Evolutionary conservation across 2,113 vertebrate genomes (phyloP).

Genomic region (Ageneiosus marmoratus): DNA sequence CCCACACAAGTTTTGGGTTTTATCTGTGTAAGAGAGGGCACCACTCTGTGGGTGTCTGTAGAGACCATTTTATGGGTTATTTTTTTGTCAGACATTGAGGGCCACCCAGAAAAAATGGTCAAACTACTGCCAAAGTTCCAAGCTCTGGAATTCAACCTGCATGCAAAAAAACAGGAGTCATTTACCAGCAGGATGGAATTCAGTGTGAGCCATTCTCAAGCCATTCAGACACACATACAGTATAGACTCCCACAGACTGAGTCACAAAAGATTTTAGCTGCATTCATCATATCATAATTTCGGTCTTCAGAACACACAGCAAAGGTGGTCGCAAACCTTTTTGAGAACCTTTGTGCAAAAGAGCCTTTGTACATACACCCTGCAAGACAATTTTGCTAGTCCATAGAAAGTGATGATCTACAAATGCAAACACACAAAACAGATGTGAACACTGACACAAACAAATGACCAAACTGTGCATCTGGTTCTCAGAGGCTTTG

Average conservation of each 20-base stretch:
- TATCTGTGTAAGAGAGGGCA: conserved; percentile 53
- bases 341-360: background rate
- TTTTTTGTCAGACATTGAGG: conserved; percentile 49
- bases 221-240: conserved; percentile 20
- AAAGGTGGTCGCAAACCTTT: no score
- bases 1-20: conserved; percentile 66
- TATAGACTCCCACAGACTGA: background rate
- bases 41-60: conserved; percentile 6
- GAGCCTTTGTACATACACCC: background rate
- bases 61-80: conserved; percentile 59
- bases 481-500: conserved; percentile 69
- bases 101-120: conserved; percentile 37
- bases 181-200: conserved; percentile 23
- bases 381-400: background rate
- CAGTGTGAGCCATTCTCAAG: conserved; percentile 2
- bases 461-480: conserved; percentile 55
- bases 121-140: conserved; percentile 47
- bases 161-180: background rate
- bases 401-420: background rate
- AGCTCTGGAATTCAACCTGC: conserved; percentile 46
- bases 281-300: background rate
- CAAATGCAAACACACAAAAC: conserved; percentile 20
- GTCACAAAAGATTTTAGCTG: background rate
- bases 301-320: background rate
- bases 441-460: conserved; percentile 32